Evolutionary conservation across 2,888 invertebrate species (phyloP), one percentile per base, ranked within the genome.

Genomic region (Cynaeus angustus): DNA sequence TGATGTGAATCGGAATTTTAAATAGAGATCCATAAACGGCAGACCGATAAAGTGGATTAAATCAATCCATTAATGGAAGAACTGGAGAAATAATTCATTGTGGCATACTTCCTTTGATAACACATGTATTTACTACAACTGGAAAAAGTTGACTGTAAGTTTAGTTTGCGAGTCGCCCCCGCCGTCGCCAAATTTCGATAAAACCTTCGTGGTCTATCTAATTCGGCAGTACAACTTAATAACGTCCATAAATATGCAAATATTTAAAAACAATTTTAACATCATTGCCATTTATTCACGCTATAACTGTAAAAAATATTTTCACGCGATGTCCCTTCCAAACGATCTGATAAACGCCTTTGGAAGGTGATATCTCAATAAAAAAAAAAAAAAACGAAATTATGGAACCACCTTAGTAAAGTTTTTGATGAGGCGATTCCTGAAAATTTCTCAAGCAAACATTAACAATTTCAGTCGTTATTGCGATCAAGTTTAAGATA

Each of bases 251-350:
- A 62, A 67, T 64, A 70, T 70, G 70, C 67, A 67, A 70, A 70
- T 67, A 70, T 70, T 62, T 62, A 50, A 67, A 67, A 70, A 67
- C 66, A 70, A 67, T 70, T 70, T 61, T 55, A 61, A 66, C 66
- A 66, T 41, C 21, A 52, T 43, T 46, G 66, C 13, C 48, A 64
- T 68, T 62, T 64, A 67, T 67, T 67, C 71, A 71, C 71, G 71
- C 71, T 55, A 71, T 52, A 67, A 68, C 45, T 33, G 64, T 71
- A 71, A 66, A 67, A 70, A 50, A 67, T 70, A 61, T 52, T 59
- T 52, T 64, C 64, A 67, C 64, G 67, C 64, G 45, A 70, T 62
- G 33, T 38, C 26, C 48, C 45, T 21, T 16, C 10, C 52, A 46
- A 71, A 68, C 53, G 65, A 71, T 62, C 71, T 68, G 71, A 71